Base-by-base conservation (phyloP, 2,113 vertebrate species). In the Paraplagusia blochii region DNA sequence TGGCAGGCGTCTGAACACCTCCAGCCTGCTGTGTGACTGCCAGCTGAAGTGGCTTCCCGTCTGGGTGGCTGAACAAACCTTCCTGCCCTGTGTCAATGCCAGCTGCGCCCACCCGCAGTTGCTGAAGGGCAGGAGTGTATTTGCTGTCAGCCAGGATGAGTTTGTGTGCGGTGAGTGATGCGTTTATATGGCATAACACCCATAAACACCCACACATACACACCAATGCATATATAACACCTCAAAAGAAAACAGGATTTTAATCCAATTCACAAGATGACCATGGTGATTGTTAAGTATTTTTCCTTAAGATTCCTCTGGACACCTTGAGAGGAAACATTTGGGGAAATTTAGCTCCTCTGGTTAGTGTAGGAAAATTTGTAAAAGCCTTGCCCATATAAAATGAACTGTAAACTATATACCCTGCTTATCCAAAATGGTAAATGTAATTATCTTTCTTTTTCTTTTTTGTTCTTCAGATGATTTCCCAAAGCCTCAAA, bases 401-500 rank as follows among this genome's bases (percentile, higher is more conserved):
- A 29, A 4, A 2, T 29, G 22, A 2, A 4, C 22, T 29, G 22
- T 29, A 29, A 29, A 29, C 22, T 29, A 6, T 29, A 40, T 2
- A 40, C 9, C 11, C 11, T 40, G 13, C 13, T 40, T 38, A 12
- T 40, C 5, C 11, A 12, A 13, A 12, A 40, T 11, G 11, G 7
- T 39, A 35, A 11, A 11, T 8, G 6, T 8, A 5, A 14, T 5
- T 47, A 11, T 35, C 38, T 1, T 44, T 39, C 58, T 17, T 19
- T n/a, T 6, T 0, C 29, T 63, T 66, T 40, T 2, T 60, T 43
- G 29, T 53, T 14, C 8, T 8, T 1, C 74, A 99, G 96, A 97
- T 79, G 96, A 99, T 89, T 95, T 98, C 85, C 97, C 95, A 61
- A 98, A 97, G 81, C 97, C 95, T 34, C 95, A 98, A 85, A 98